Evolutionary conservation across 2,888 invertebrate species (phyloP), one percentile per base, ranked within the genome.

Genomic region (Lagria hirta): DNA sequence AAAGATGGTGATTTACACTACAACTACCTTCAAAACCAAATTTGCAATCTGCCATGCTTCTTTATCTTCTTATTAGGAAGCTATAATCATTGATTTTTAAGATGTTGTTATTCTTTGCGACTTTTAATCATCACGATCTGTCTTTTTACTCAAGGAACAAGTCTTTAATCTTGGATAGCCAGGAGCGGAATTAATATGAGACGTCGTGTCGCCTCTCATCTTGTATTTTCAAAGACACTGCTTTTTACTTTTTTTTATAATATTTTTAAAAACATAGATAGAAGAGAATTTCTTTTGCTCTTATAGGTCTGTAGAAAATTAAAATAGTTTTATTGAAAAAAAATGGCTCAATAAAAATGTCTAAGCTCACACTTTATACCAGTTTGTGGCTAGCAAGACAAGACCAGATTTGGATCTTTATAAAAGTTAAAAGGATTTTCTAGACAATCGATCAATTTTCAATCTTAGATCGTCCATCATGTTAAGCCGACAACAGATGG

Each of bases 151-250:
- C 42, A 43, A 27, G 37, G 20, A 35, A 46, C 50, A n/a, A n/a
- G 53, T 55, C 57, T 60, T 59, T 58, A 60, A 57, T 58, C 58
- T 62, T 30, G 52, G 55, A 60, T 57, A 45, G 54, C 62, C 57
- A 51, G 43, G 41, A 52, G 60, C 58, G 36, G 51, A 55, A 62
- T 60, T 58, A 61, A 57, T 53, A 56, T 46, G 55, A 47, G 44
- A 51, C 26, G 11, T 26, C 11, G 7, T 43, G 35, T 33, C 41
- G 41, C 41, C 41, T 41, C 41, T 27, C 41, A 41, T 33, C 20
- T 41, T 24, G 26, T 8, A 26, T 12, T n/a, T n/a, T 33, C 32
- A 33, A 41, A 41, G 41, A 33, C 26, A 18, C 15, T 13, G 30
- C 33, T 29, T 40, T 32, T 24, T 40, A 26, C 41, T 26, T 32